These are phyloP conservation scores for Leptogaster cylindrica DNA, from an alignment of 2,888 invertebrate species.

Conservation along the genomic window DNA sequence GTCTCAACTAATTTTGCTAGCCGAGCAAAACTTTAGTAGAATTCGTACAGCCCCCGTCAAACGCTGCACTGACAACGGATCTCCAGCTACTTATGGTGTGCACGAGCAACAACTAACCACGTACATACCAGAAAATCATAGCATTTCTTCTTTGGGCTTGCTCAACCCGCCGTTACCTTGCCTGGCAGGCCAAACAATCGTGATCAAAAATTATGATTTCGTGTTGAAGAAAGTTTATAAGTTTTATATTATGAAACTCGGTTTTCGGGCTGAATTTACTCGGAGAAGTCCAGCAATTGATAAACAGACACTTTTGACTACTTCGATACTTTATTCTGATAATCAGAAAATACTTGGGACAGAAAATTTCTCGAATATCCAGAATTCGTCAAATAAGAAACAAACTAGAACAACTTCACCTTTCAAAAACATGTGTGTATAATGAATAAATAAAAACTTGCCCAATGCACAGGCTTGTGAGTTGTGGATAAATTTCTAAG, in stretches of 20 bases:
- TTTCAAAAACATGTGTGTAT: no score
- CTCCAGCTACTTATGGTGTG: constrained; percentile 2
- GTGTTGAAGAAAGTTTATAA: constrained; percentile 18
- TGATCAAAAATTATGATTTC: constrained; percentile 22
- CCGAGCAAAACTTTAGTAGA: no score
- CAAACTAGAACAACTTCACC: no score
- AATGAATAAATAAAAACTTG: no score
- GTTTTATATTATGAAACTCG: constrained; percentile 4
- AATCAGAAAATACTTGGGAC: no score
- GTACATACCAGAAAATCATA: not conserved
- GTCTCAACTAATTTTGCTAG: no score
- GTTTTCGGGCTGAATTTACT: not conserved
- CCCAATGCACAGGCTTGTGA: no score
- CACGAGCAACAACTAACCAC: not conserved
- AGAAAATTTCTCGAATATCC: no score
- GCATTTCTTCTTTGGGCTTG: constrained; percentile 3
- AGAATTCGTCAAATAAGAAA: no score
- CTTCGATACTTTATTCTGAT: no score
- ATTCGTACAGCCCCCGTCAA: not conserved
- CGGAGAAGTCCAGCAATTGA: constrained; percentile 4
- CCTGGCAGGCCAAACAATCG: constrained; percentile 16
- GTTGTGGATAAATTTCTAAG: no score
- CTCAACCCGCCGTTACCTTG: constrained; percentile 17
- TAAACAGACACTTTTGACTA: not conserved
- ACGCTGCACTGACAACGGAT: not conserved